Evolutionary conservation across 2,888 invertebrate species (phyloP), one percentile per base, ranked within the genome.

Genomic region (Campopleginae sp.): DNA sequence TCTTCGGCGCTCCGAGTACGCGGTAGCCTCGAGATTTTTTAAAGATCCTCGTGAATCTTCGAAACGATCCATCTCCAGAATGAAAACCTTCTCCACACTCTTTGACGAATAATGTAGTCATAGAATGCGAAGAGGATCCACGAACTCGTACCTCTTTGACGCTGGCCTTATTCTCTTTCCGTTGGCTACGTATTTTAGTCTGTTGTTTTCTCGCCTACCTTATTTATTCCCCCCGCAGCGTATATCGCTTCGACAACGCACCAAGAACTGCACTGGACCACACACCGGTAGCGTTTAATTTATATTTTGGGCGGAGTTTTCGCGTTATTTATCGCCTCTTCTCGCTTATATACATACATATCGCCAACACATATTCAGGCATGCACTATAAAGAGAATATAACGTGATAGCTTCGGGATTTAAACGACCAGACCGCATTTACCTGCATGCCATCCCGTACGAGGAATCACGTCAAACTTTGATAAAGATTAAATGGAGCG

Each of bases 271-370:
- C 66, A 66, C 48, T 65, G 85, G 91, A 91, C 91, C 91, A 91
- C 91, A 91, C 91, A 91, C 91, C 90, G 91, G 91, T 91, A 91
- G 90, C 91, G 90, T 91, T 91, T 91, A 91, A 91, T 91, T 91
- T 91, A 91, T 91, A 91, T 91, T 91, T 91, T 91, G 91, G 91
- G 91, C 91, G 91, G 91, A 91, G 91, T 91, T 80, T 90, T 83
- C 51, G 79, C 88, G 89, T 91, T 91, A 91, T 91, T 91, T 91
- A 91, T 91, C 89, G 89, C 90, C 70, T 68, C 33, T 17, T 51
- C 71, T 54, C 54, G 61, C 46, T 23, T 44, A 61, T 38, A 71
- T 66, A 46, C 58, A 51, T n/a, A 63, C 75, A 68, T 58, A 70
- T 38, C 38, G 38, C 61, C 23, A n/a, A 77, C 48, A 68, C 58